A percentile compares a stretch with the other conserved stretches of the same genome.
Conservation (phyloP, 2,888 invertebrate genomes). For the Phytoseiulus persimilis region DNA sequence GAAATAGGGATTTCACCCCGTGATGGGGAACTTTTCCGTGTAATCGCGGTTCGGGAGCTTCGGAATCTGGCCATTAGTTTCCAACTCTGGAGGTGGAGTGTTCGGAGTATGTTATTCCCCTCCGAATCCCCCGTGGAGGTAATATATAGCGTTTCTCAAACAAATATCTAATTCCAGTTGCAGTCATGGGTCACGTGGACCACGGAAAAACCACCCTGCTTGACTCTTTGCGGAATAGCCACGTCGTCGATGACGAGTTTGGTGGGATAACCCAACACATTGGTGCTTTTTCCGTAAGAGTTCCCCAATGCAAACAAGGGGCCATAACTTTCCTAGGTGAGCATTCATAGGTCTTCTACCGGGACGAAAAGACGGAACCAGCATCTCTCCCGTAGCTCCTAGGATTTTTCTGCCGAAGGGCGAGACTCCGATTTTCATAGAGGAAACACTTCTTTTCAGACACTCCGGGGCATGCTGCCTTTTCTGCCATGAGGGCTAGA, state of each 20-base stretch:
- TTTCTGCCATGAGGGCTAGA: constrained; percentile 80
- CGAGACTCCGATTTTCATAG: no score
- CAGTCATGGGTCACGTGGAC: constrained; percentile 99
- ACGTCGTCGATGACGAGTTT: constrained; percentile 81
- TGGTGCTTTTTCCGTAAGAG: constrained; percentile 72
- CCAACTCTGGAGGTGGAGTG: no score
- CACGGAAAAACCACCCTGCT: constrained; percentile 97
- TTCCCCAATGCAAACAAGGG: neutral
- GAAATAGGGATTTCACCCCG: neutral
- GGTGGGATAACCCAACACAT: constrained; percentile 99
- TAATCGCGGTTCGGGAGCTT: no score
- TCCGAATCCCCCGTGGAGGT: no score
- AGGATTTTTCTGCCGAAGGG: no score
- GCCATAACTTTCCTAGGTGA: constrained; percentile 46
- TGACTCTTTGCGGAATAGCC: constrained; percentile 73
- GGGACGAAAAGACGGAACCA: no score
- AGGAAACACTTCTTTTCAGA: constrained; percentile 67
- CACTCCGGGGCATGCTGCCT: constrained; percentile 98
- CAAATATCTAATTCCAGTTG: constrained; percentile 56
- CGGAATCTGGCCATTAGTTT: no score
- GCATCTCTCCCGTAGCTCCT: no score
- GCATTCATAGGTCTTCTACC: neutral
- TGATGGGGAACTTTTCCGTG: neutral
- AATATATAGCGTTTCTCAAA: no score
- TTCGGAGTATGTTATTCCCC: no score